phyloP scores from a whole-genome alignment of 2,113 vertebrate genomes.

The Cottus gobio region DNA sequence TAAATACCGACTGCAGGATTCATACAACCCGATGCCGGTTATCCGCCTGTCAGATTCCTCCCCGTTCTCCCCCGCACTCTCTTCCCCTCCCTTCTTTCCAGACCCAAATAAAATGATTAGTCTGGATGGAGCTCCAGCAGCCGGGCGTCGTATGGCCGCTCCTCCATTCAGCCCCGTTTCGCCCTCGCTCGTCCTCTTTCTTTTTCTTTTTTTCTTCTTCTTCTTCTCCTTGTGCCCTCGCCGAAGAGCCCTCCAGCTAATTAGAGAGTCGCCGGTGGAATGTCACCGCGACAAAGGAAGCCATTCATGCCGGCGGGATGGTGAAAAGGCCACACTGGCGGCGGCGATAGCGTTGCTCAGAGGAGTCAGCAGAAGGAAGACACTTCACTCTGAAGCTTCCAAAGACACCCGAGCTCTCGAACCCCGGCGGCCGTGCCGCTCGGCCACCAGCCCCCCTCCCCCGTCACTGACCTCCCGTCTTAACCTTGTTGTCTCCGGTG shows the following conservation, averaged over 20 bases:
- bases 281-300: constrained; percentile 71
- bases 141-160: constrained; percentile 40
- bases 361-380: constrained; percentile 55
- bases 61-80: background rate
- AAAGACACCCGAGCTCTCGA: constrained; percentile 23
- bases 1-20: constrained; percentile 4
- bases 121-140: constrained; percentile 31
- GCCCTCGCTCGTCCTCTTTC: constrained; percentile 34
- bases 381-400: constrained; percentile 62
- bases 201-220: constrained; percentile 15
- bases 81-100: background rate
- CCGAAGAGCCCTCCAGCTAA: constrained; percentile 70
- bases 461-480: constrained; percentile 45
- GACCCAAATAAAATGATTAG: constrained; percentile 33
- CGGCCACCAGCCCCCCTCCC: background rate
- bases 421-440: constrained; percentile 22
- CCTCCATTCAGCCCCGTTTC: constrained; percentile 8
- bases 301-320: constrained; percentile 64
- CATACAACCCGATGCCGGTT: constrained; percentile 21
- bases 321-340: constrained; percentile 62
- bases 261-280: constrained; percentile 74
- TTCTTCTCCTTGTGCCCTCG: constrained; percentile 39
- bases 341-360: constrained; percentile 44
- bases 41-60: constrained; percentile 48
- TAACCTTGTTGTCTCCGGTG: constrained; percentile 21